Evolutionary conservation across 2,797 vertebrate genomes (phyloP).

Genomic region (Spinus pinus): DNA sequence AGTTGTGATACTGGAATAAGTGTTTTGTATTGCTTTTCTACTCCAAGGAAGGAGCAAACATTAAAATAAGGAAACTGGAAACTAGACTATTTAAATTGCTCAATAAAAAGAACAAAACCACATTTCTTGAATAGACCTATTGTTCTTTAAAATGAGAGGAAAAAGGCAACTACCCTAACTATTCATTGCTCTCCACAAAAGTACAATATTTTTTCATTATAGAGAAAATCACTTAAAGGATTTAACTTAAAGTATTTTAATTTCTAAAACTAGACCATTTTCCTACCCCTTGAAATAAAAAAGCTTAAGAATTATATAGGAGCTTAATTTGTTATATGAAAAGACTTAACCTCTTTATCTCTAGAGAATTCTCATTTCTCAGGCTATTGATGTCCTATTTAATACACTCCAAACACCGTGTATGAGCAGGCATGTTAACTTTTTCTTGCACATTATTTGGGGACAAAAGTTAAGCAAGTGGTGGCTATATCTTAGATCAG

Average conservation of each 20-base stretch:
- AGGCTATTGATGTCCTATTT: not conserved
- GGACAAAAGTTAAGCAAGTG: not conserved
- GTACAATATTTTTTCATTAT: conserved; percentile 1
- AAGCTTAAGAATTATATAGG: not conserved
- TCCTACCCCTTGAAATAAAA: not conserved
- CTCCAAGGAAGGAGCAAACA: not conserved
- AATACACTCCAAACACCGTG: not conserved
- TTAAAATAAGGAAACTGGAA: conserved; percentile 27
- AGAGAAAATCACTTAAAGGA: not conserved
- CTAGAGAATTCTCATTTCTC: conserved; percentile 5
- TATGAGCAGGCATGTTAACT: not conserved
- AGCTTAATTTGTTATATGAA: conserved; percentile 5
- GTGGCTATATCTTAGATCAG: not conserved
- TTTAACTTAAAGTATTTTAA: conserved; percentile 23
- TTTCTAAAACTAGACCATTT: not conserved
- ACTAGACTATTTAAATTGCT: not conserved
- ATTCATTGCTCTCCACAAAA: not conserved
- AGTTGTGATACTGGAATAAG: not conserved
- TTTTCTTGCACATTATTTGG: not conserved
- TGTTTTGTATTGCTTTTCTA: conserved; percentile 37
- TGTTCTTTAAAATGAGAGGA: conserved; percentile 26
- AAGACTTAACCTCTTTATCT: conserved; percentile 31
- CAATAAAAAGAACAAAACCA: not conserved
- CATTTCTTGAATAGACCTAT: conserved; percentile 32
- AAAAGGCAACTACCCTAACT: not conserved